These are phyloP conservation scores for Panagrolaimus sp. DNA, from an alignment of 1,140 invertebrate genomes.

Conservation along the genomic window DNA sequence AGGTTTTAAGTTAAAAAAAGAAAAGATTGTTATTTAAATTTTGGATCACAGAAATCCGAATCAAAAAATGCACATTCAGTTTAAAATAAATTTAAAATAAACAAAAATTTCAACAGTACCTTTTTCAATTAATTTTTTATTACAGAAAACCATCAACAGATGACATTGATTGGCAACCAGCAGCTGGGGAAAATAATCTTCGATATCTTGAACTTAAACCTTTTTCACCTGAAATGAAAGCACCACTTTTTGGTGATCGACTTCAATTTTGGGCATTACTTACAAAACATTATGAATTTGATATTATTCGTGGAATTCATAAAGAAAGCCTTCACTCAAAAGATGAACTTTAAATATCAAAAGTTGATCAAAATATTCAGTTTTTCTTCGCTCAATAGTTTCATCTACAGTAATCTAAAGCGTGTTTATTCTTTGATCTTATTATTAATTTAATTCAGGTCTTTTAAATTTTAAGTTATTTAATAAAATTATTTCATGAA, in stretches of 20 bases:
- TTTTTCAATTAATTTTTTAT: too few relatives aligned
- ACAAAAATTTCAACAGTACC: too few relatives aligned
- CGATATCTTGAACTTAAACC: slow-evolving; percentile 8
- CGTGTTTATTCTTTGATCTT: background rate
- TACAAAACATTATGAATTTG: slow-evolving; percentile 12
- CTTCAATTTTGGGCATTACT: slow-evolving; percentile 1
- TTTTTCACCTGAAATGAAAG: background rate
- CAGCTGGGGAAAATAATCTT: background rate
- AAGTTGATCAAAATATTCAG: too few relatives aligned
- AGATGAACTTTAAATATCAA: slow-evolving; percentile 16
- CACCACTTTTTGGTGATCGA: background rate
- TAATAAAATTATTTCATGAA: background rate
- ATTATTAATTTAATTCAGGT: too few relatives aligned
- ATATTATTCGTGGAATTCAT: slow-evolving; percentile 1
- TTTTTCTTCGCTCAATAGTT: too few relatives aligned
- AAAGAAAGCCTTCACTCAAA: background rate
- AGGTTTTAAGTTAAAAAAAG: too few relatives aligned
- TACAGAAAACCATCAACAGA: background rate
- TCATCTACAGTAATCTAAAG: background rate
- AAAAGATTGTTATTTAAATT: too few relatives aligned
- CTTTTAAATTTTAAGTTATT: background rate
- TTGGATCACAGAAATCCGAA: too few relatives aligned
- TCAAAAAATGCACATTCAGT: too few relatives aligned
- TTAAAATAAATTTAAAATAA: too few relatives aligned
- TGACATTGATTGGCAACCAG: slow-evolving; percentile 3